Evolutionary conservation across 2,888 invertebrate genomes (phyloP), one percentile per base, ranked within the genome.

Genomic region (Agrilus cyanescens): DNA sequence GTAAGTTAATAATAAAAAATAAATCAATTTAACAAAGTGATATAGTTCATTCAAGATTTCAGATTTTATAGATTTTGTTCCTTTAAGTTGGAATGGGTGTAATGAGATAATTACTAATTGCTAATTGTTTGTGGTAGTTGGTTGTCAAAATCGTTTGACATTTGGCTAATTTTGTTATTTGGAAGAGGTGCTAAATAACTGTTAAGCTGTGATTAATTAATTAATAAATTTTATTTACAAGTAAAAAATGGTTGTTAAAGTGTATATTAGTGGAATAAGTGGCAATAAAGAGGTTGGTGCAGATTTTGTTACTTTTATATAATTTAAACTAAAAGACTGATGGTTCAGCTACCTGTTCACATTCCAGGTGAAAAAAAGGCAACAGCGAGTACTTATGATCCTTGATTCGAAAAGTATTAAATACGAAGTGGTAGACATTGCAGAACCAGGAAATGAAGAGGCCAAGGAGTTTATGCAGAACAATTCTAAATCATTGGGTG

Each of bases 381-480:
- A 96, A 66, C 91, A 93, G 65, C 79, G 93, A 51, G 90, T 96
- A 43, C 68, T 87, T 56, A 88, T 95, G 84, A 88, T 94, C 60
- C 71, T 97, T 58, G 91, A 94, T 61, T 88, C 93, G 54, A 87
- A 90, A 74, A 80, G 75, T 67, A 84, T 97, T 55, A 79, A 83
- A 56, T 94, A 91, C 67, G 85, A 89, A 65, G 73, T 81, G 47
- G 82, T 97, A 60, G 97, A 97, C 68, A 94, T 97, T 59, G 86
- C 95, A 38, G 94, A 94, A 65, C 93, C 95, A 13, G 89, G 86
- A 40, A 82, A 80, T 62, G 93, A 93, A 66, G 70, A 78, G 45
- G 85, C 87, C 53, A 88, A 90, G 67, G 86, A 88, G 56, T 86
- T 87, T 60, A 94, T 97, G 93, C 87, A 90, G 67, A 81, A 77